Evolutionary conservation across 2,888 invertebrate species (phyloP), one percentile per base, ranked within the genome.

Genomic region (Encarsia formosa): DNA sequence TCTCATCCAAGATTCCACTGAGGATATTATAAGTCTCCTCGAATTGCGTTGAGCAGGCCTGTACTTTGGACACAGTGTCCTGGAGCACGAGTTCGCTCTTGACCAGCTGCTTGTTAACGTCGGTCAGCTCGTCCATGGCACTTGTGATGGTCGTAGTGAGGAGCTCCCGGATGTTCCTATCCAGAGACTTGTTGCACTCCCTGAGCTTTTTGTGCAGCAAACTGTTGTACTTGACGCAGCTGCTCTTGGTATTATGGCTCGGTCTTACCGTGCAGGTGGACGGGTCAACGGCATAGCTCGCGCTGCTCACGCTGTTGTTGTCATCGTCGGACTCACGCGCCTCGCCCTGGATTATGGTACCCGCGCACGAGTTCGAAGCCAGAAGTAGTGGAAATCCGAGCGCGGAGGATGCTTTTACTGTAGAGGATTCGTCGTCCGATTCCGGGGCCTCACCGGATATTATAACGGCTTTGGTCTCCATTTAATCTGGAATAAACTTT

Each of bases 311-410:
- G 59, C 71, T 73, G 49, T 56, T 52, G 45, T 37, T 52, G 47
- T 60, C 73, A 54, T 74, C 73, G 40, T 73, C 73, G 2, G 73
- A 73, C 57, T 73, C 73, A 20, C 67, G 67, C 18, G 73, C 73
- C 59, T 74, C 73, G 4, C 73, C 73, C 31, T 68, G 65, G 47
- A 74, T 71, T 31, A 71, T 71, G 6, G 66, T 71, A 5, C 73
- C 73, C n/a, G n/a, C n/a, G 39, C 70, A 66, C 4, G 69, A 61
- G 42, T 66, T 71, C 3, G 66, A 55, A 16, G 59, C 57, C 43
- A 65, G 59, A 32, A 64, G 48, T 24, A 63, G 52, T 34, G 65
- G 63, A 44, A 71, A 65, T n/a, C n/a, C n/a, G n/a, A n/a, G n/a
- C 43, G 65, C 67, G 42, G 61, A 60, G 16, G 64, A 69, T n/a